Base-by-base conservation (phyloP, 2,888 invertebrate species). In the Coelinius sp. region DNA sequence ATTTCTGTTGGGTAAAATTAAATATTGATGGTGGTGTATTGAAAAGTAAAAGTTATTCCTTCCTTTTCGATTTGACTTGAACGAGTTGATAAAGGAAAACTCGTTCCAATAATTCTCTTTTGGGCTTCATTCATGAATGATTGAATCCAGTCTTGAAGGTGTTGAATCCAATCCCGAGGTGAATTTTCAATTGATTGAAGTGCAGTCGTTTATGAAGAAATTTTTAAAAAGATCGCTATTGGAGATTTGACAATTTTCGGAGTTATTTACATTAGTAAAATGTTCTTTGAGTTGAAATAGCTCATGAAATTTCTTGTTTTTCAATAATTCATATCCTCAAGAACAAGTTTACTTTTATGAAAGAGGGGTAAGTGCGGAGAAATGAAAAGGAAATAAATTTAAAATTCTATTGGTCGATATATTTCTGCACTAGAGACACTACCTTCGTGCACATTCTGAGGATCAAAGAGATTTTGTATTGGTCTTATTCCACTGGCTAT, bases 391-490 rank as follows among this genome's bases (percentile, higher is more conserved):
- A 35, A 59, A 59, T 31, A 59, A 59, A 59, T 59, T 35, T 59
- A 59, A 59, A 59, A 59, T 59, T 59, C 35, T 35, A 14, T 31
- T 59, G 59, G 31, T 20, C 17, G 0, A 31, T 17, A 59, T 59
- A 59, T 20, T 59, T 17, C 31, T 35, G 59, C 20, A 31, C 35
- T 31, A 59, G 59, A 59, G 31, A 35, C 59, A 59, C 17, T 35
- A 25, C 59, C 10, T 31, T 35, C 35, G 53, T 53, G 53, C 59
- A 31, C 31, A 59, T 35, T 59, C 35, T 59, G 14, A 35, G 35
- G 35, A 59, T 59, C 59, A 59, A 59, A 59, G 59, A 31, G 10
- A 10, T n/a, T n/a, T 49, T 31, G 56, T 27, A 59, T 59, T 35
- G 59, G 59, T 35, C 31, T 31, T 59, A 59, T 59, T 59, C 12